Evolutionary conservation across 2,113 vertebrate species (phyloP).

Genomic region (Pomatostomus ruficeps): DNA sequence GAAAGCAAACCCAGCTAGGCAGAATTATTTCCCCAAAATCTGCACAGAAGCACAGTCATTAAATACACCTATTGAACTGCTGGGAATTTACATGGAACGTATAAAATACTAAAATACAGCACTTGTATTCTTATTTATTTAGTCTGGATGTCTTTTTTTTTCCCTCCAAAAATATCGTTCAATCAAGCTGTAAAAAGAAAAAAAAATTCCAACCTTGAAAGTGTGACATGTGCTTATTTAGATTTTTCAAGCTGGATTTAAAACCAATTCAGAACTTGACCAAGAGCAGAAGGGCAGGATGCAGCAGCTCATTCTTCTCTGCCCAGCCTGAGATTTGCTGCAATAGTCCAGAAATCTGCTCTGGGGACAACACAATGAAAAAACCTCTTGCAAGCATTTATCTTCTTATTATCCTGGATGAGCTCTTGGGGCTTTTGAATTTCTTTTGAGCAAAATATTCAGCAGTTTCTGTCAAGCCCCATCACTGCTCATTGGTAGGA

Average conservation of each 20-base stretch:
- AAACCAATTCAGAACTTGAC: background rate
- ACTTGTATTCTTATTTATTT: background rate
- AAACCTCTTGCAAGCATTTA: background rate
- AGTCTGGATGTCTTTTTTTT: background rate
- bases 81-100: background rate
- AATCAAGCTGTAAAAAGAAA: background rate
- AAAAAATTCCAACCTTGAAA: background rate
- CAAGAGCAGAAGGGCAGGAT: background rate
- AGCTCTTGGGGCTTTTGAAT: background rate
- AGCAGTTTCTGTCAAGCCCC: background rate
- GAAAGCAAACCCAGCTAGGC: background rate
- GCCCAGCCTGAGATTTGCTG: background rate
- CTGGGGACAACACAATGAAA: background rate
- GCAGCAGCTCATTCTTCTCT: background rate
- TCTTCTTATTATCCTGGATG: accelerated
- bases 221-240: background rate
- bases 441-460: background rate
- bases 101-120: background rate
- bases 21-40: background rate
- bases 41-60: background rate
- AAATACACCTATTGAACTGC: background rate
- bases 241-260: background rate
- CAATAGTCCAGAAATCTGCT: background rate
- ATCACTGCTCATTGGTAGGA: background rate
- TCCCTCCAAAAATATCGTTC: background rate